Base-by-base conservation (phyloP, 2,888 invertebrate genomes). In the Oxytorus armatus region DNA sequence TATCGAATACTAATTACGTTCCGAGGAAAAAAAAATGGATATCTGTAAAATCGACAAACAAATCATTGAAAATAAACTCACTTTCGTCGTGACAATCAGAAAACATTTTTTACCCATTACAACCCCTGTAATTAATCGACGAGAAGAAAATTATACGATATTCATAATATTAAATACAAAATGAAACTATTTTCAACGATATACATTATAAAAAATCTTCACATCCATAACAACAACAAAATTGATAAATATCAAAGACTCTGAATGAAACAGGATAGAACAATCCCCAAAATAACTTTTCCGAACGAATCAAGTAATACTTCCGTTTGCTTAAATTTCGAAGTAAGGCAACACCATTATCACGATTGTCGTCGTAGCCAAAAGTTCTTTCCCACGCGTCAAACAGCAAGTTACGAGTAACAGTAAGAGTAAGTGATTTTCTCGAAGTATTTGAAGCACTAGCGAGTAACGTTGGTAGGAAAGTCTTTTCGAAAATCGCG, bases 371-470 rank as follows among this genome's bases (percentile, higher is more conserved):
- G 59, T 93, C 93, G 90, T 96, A 97, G 77, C 95, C 94, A 8
- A 93, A 25, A 47, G 59, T 61, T 16, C 23, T 92, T 92, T 98
- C 97, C 98, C 98, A 99, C 1, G 97, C 97, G 92, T 98, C 97
- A 88, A 98, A 94, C 80, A 99, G 93, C 80, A 97, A 94, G 92
- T 98, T 98, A 91, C 98, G 98, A n/a, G n/a, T n/a, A n/a, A n/a
- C n/a, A n/a, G n/a, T n/a, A n/a, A n/a, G n/a, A n/a, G 92, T 99
- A 99, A 14, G 97, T 93, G 0, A 96, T 95, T 0, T 94, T 94
- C 84, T 97, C 95, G 88, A 98, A 96, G 92, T 94, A 98, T 79
- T 94, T 93, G 74, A 97, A 94, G 92, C 98, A 98, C 84, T 94
- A 94, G 92, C 96, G 93, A 0, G 97, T 95, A 55, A 93, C 92